A percentile compares a stretch with the other conserved stretches of the same genome.
These are phyloP conservation scores for Temnothorax unifasciatus DNA, from an alignment of 2,888 invertebrate genomes.

Conservation along the genomic window DNA sequence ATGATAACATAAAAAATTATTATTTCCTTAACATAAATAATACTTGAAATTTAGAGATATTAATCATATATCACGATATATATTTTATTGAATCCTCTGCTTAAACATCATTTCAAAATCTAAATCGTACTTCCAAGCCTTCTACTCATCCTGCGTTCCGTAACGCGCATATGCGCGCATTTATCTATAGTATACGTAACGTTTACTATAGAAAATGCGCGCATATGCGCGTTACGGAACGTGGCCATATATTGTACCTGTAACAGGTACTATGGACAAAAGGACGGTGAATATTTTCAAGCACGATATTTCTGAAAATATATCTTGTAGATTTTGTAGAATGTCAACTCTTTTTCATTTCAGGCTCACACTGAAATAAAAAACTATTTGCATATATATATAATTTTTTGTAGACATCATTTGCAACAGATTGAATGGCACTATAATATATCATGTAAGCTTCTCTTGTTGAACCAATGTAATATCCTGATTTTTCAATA, in stretches of 20 bases:
- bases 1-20: conserved; percentile 3
- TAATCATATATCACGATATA: background rate
- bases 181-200: too few relatives aligned
- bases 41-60: conserved; percentile 31
- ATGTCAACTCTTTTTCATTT: conserved; percentile 30
- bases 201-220: too few relatives aligned
- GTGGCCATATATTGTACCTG: conserved; percentile 59
- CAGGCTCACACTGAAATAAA: conserved; percentile 38
- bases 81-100: conserved; percentile 45
- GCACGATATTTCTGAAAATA: conserved; percentile 62
- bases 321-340: conserved; percentile 41
- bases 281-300: conserved; percentile 65
- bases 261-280: conserved; percentile 63
- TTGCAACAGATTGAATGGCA: conserved; percentile 30
- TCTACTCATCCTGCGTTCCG: background rate
- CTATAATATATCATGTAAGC: background rate
- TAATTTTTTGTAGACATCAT: background rate
- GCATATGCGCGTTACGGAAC: too few relatives aligned
- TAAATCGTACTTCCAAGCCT: conserved; percentile 51
- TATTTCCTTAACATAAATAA: conserved; percentile 2
- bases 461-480: background rate
- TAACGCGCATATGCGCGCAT: too few relatives aligned
- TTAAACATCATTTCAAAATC: conserved; percentile 55
- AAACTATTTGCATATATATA: conserved; percentile 31
- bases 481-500: conserved; percentile 21